Percentiles rank a stretch among this genome's conserved stretches.
Evolutionary conservation across 2,113 vertebrate genomes (phyloP).

Genomic region (Hirundichthys speculiger): DNA sequence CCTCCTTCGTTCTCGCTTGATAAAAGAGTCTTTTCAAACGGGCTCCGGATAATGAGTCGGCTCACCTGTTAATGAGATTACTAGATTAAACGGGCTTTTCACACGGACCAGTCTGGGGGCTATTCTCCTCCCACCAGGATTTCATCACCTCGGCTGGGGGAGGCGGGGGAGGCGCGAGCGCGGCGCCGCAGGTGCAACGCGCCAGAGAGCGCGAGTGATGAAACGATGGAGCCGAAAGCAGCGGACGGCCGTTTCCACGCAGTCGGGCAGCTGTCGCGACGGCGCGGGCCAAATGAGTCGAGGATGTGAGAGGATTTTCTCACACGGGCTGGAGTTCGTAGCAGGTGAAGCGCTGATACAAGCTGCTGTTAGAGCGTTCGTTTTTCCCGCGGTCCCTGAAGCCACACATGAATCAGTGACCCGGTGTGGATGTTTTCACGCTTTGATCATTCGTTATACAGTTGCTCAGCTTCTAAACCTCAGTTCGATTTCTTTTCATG

Average conservation of each 20-base stretch:
- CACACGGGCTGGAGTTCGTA: too few species aligned
- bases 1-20: constrained; percentile 8
- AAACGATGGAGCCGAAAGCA: constrained; percentile 19
- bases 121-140: constrained; percentile 49
- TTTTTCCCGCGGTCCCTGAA: too few species aligned
- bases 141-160: constrained; percentile 70
- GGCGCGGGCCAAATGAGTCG: not conserved
- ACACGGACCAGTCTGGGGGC: constrained; percentile 43
- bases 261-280: not conserved
- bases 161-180: constrained; percentile 43
- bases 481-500: too few species aligned
- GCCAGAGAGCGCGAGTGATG: constrained; percentile 21
- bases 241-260: not conserved
- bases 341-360: too few species aligned
- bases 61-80: constrained; percentile 81
- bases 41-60: constrained; percentile 56
- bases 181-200: constrained; percentile 5
- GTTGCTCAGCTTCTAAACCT: too few species aligned
- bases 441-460: too few species aligned
- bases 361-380: too few species aligned
- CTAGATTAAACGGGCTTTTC: constrained; percentile 71
- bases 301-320: not conserved
- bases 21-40: constrained; percentile 6
- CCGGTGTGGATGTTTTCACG: not conserved
- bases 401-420: too few species aligned